These are phyloP conservation scores for Bombylius discolor DNA, from an alignment of 2,888 invertebrate species.

Conservation along the genomic window DNA sequence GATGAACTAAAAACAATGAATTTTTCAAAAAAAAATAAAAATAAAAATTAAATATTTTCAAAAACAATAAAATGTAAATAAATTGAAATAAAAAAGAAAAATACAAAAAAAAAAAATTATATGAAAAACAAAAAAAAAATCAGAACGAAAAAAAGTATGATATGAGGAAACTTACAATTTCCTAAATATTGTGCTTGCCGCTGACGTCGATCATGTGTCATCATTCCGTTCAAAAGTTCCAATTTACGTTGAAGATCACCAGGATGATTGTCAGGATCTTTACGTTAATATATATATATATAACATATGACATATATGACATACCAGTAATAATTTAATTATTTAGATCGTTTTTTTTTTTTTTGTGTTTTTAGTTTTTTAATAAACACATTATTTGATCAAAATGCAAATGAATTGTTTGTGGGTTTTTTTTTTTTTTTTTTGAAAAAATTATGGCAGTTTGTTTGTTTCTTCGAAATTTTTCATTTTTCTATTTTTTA, in stretches of 20 bases:
- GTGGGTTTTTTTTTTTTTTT: too few relatives aligned
- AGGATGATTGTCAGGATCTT: constrained; percentile 68
- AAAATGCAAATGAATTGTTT: too few relatives aligned
- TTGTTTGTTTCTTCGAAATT: too few relatives aligned
- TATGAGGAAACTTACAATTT: constrained; percentile 50
- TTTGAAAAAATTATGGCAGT: too few relatives aligned
- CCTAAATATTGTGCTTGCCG: constrained; percentile 71
- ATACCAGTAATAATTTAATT: too few relatives aligned
- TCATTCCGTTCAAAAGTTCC: constrained; percentile 77
- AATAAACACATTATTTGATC: too few relatives aligned
- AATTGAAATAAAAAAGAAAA: neutral
- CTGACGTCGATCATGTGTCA: constrained; percentile 71
- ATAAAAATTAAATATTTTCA: neutral
- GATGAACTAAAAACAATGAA: too few relatives aligned
- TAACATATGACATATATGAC: neutral
- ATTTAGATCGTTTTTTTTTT: too few relatives aligned
- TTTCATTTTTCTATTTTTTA: too few relatives aligned
- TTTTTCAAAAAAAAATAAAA: neutral
- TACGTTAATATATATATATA: constrained; percentile 17
- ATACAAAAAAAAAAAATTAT: neutral
- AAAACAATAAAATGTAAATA: too few relatives aligned
- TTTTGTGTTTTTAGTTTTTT: too few relatives aligned
- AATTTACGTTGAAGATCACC: constrained; percentile 81
- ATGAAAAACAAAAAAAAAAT: neutral
- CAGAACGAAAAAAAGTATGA: neutral